Base-by-base conservation (phyloP, 1,140 invertebrate species). In the Coelopa frigida region DNA sequence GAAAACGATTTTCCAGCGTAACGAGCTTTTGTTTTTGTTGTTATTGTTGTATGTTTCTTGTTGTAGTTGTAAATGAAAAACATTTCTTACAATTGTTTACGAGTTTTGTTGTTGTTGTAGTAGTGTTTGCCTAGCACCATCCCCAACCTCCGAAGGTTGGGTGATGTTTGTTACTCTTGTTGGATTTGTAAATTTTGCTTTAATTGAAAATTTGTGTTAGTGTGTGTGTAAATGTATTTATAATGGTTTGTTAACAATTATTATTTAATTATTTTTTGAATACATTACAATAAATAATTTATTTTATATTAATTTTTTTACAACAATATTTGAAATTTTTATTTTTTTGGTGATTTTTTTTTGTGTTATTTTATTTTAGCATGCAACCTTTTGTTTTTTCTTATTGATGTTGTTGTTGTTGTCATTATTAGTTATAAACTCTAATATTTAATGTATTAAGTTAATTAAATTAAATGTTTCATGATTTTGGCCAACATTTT, bases 41-140 rank as follows among this genome's bases (percentile, higher is more conserved):
- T 43, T 29, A 29, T 29, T 8, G n/a, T 29, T n/a, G n/a, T n/a
- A n/a, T n/a, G n/a, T n/a, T n/a, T n/a, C n/a, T n/a, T n/a, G n/a
- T n/a, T n/a, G n/a, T n/a, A n/a, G n/a, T n/a, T n/a, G n/a, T n/a
- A n/a, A n/a, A n/a, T n/a, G n/a, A n/a, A n/a, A n/a, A n/a, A n/a
- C n/a, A n/a, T n/a, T n/a, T n/a, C n/a, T n/a, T n/a, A n/a, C n/a
- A n/a, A n/a, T n/a, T n/a, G n/a, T n/a, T n/a, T n/a, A n/a, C n/a
- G n/a, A n/a, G 14, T 43, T 15, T 32, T 43, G 26, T 32, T 35
- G 20, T 41, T 14, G n/a, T 26, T 41, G 24, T 41, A 41, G 12
- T 24, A 52, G 18, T 49, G 20, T 45, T 12, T 36, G 14, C 20
- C 36, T n/a, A 38, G 24, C 36, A 38, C 24, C 24, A 22, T 38